A percentile compares a stretch with the other conserved stretches of the same genome.
These are phyloP conservation scores for Coendou prehensilis DNA, from an alignment of 2,797 vertebrate species.

Conservation along the genomic window DNA sequence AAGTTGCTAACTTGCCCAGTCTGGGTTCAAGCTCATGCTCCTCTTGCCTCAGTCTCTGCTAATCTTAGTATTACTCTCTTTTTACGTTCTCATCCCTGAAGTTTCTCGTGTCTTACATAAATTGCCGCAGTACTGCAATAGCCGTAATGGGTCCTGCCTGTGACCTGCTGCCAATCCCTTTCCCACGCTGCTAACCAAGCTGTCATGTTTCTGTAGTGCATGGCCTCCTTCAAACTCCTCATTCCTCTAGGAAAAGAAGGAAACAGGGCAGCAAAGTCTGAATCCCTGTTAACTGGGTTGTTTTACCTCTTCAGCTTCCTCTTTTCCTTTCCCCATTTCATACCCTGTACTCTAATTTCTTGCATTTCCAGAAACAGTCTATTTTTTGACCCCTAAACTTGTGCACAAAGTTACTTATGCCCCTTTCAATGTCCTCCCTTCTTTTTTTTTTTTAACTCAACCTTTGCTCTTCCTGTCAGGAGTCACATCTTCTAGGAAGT, in stretches of 20 bases:
- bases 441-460: slow-evolving; percentile 17
- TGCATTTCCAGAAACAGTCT: neutral
- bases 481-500: neutral
- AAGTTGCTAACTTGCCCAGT: neutral
- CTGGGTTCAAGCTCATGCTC: neutral
- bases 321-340: neutral
- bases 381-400: neutral
- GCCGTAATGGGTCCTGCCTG: neutral
- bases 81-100: neutral
- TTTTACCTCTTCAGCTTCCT: neutral
- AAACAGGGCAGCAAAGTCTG: neutral
- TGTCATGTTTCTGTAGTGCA: neutral
- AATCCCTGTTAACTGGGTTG: neutral
- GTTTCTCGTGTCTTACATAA: neutral
- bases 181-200: neutral
- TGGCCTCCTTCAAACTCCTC: neutral
- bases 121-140: neutral
- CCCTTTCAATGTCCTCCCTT: neutral
- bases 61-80: neutral
- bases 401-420: neutral
- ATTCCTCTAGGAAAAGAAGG: neutral
- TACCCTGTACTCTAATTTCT: neutral
- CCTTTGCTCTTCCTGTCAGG: neutral
- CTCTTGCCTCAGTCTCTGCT: neutral
- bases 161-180: neutral